phyloP scores from a whole-genome alignment of 1,140 invertebrate genomes.

The Bombus affinis region DNA sequence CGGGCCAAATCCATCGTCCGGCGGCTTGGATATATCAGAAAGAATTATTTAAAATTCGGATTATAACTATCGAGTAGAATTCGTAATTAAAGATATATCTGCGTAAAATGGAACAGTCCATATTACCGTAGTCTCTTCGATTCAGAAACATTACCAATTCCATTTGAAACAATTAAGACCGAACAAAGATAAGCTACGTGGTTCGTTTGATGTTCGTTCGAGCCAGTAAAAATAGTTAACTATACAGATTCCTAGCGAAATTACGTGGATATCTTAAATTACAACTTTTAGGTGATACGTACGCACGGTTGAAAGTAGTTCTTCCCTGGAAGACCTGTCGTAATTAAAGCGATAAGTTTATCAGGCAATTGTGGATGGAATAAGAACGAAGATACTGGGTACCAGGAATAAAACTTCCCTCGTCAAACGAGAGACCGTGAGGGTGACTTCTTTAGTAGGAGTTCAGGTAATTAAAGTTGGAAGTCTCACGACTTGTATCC shows the following conservation, averaged over 20 bases:
- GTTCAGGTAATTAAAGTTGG: slow-evolving; percentile 29
- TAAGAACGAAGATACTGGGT: slow-evolving; percentile 13
- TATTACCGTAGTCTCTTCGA: too few species aligned
- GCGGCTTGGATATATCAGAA: too few species aligned
- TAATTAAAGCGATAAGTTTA: slow-evolving; percentile 49
- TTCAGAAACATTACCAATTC: neutral
- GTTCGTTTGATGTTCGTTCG: neutral
- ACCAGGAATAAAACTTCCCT: slow-evolving; percentile 33
- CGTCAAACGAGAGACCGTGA: slow-evolving; percentile 26
- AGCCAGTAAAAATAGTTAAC: neutral
- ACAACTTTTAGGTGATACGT: neutral
- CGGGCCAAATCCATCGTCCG: too few species aligned
- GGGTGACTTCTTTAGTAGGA: slow-evolving; percentile 26
- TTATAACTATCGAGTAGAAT: neutral
- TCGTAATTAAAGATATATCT: neutral
- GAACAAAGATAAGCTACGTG: neutral
- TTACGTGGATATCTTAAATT: neutral
- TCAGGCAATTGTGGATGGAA: slow-evolving; percentile 26
- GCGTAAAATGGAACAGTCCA: too few species aligned
- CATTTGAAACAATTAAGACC: neutral
- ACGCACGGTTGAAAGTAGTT: neutral
- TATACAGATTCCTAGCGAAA: neutral
- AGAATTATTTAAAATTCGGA: too few species aligned
- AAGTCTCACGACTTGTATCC: neutral
- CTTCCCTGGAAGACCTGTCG: neutral